Evolutionary conservation across 2,797 vertebrate genomes (phyloP).

Genomic region (Tamandua tetradactyla): DNA sequence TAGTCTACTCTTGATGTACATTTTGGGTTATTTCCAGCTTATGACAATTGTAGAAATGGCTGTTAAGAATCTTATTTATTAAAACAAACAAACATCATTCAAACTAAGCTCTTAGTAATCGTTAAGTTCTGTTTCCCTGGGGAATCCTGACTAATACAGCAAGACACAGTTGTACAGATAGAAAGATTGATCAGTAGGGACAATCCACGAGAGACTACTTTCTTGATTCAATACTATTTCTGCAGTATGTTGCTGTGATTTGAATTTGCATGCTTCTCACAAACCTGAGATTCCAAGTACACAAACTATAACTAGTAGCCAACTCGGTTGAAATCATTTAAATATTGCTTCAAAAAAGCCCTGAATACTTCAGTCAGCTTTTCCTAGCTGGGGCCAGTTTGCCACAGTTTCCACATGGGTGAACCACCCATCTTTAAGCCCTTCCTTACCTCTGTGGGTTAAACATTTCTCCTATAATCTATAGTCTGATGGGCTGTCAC

Average conservation of each 20-base stretch:
- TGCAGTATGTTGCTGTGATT: neutral
- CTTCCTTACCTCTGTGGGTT: neutral
- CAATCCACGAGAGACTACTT: no score
- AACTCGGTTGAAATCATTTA: neutral
- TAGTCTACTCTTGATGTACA: neutral
- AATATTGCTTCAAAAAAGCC: neutral
- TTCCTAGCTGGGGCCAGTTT: conserved; percentile 4
- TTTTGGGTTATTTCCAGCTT: neutral
- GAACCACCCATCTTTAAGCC: conserved; percentile 1
- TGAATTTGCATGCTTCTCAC: neutral
- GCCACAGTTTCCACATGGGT: neutral
- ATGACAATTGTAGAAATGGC: neutral
- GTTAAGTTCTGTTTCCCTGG: no score
- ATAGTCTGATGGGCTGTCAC: neutral
- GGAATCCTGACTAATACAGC: no score
- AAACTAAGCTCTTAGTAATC: neutral
- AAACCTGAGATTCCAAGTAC: neutral
- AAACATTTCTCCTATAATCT: conserved; percentile 21
- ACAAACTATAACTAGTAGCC: neutral
- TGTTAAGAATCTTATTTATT: neutral
- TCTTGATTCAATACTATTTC: neutral
- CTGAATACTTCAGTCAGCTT: neutral
- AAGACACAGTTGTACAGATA: neutral
- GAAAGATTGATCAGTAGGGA: neutral
- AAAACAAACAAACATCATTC: neutral